Conservation (phyloP, 2,888 invertebrate genomes). For the Chrysotoxum bicinctum region DNA sequence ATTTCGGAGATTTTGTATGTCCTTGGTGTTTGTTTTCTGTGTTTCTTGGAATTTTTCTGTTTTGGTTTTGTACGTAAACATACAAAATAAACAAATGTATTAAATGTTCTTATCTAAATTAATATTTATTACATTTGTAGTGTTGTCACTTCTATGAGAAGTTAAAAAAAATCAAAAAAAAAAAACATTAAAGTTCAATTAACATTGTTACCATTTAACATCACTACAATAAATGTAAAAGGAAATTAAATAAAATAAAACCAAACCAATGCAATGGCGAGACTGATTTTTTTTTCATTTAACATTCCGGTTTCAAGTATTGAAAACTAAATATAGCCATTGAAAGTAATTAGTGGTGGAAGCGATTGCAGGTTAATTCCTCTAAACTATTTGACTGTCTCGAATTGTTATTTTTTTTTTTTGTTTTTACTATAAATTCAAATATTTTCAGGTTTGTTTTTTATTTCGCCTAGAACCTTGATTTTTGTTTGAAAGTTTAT, state of each 20-base stretch:
- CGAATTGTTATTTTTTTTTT: no score
- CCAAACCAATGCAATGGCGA: constrained; percentile 12
- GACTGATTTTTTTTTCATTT: background rate
- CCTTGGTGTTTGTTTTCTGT: constrained; percentile 29
- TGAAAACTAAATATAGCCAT: constrained; percentile 40
- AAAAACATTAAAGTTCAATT: constrained; percentile 44
- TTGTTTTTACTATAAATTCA: constrained; percentile 24
- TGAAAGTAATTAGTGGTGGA: constrained; percentile 43
- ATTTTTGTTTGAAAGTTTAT: constrained; percentile 45
- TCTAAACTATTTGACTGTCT: constrained; percentile 2
- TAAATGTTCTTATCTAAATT: constrained; percentile 48
- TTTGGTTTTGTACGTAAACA: background rate
- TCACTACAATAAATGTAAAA: constrained; percentile 1
- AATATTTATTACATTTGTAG: constrained; percentile 39
- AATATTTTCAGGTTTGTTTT: constrained; percentile 13
- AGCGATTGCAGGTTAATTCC: constrained; percentile 16
- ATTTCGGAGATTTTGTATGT: constrained; percentile 32
- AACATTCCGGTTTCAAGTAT: constrained; percentile 23
- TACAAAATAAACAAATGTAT: background rate
- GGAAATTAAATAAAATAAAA: constrained; percentile 7
- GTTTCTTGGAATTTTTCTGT: constrained; percentile 14
- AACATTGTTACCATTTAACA: constrained; percentile 7
- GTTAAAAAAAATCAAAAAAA: background rate
- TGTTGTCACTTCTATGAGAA: constrained; percentile 25
- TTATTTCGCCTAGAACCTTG: constrained; percentile 26